A percentile compares a stretch with the other conserved stretches of the same genome.
These are phyloP conservation scores for Porites rus DNA, from an alignment of 92 coral and sea anemone species.

Conservation along the genomic window DNA sequence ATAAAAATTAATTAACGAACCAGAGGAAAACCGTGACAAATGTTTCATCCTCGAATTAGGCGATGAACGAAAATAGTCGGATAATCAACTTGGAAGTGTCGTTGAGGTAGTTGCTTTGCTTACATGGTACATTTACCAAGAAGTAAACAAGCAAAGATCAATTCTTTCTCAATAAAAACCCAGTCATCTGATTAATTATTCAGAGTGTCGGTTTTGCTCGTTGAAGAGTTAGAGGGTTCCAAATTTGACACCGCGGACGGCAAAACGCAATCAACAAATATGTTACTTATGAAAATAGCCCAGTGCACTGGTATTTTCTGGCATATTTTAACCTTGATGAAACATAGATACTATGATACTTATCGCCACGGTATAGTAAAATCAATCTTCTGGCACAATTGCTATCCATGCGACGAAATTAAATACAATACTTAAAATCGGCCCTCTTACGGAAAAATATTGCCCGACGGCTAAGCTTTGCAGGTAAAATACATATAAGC, in stretches of 20 bases:
- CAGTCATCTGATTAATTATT: conserved; percentile 75
- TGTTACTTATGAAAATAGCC: background rate
- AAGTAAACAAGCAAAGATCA: conserved; percentile 71
- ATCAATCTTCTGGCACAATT: conserved; percentile 39
- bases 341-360: conserved; percentile 16
- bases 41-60: conserved; percentile 26
- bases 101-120: conserved; percentile 14
- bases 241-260: conserved; percentile 52
- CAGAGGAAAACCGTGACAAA: conserved; percentile 36
- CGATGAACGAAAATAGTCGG: background rate
- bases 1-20: conserved; percentile 58
- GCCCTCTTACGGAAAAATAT: conserved; percentile 55
- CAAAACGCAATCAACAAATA: conserved; percentile 32
- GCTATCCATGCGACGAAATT: conserved; percentile 70
- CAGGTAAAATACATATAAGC: conserved; percentile 63
- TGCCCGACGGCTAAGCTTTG: conserved; percentile 50
- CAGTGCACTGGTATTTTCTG: conserved; percentile 13
- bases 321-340: conserved; percentile 14
- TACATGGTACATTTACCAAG: conserved; percentile 29
- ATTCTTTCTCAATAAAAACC: conserved; percentile 68
- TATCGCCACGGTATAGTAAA: conserved; percentile 7
- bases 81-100: conserved; percentile 7
- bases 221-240: conserved; percentile 51
- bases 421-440: conserved; percentile 76
- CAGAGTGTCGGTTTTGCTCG: conserved; percentile 58